These are phyloP conservation scores for Drosophila rellima DNA, from an alignment of 2,888 invertebrate species.

Conservation along the genomic window DNA sequence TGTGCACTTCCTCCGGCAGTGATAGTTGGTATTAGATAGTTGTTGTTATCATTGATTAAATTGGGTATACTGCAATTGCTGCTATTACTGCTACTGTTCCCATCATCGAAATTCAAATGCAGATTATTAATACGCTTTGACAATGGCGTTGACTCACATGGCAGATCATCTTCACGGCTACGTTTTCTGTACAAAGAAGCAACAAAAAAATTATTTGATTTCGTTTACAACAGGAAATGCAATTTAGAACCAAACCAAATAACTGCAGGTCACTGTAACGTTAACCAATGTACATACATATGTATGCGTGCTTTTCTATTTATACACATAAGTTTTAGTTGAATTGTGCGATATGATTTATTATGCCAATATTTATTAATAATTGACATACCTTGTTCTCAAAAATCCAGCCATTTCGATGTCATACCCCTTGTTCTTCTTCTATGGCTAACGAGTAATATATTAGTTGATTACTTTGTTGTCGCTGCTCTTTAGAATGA, in stretches of 20 bases:
- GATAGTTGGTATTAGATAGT: slow-evolving; percentile 50
- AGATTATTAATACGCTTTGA: slow-evolving; percentile 96
- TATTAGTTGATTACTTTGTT: no score
- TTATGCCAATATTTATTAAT: background rate
- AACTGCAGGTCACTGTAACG: slow-evolving; percentile 48
- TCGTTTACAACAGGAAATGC: background rate
- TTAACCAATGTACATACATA: background rate
- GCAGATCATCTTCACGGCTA: slow-evolving; percentile 90
- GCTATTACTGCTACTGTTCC: slow-evolving; percentile 69
- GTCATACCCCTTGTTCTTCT: slow-evolving; percentile 28
- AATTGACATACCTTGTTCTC: slow-evolving; percentile 72
- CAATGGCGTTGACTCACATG: slow-evolving; percentile 92
- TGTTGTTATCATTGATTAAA: slow-evolving; percentile 62
- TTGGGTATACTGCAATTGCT: slow-evolving; percentile 64
- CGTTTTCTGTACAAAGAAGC: slow-evolving; percentile 89
- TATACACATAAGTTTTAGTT: slow-evolving; percentile 23
- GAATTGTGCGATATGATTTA: background rate
- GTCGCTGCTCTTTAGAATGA: no score
- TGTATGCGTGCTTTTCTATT: background rate
- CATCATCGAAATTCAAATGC: slow-evolving; percentile 88
- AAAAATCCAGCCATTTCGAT: slow-evolving; percentile 78
- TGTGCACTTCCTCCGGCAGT: slow-evolving; percentile 22
- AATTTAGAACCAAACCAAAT: slow-evolving; percentile 25
- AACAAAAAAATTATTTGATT: background rate
- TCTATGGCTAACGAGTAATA: slow-evolving; percentile 4